phyloP scores from a whole-genome alignment of 2,113 vertebrate species.

The Seriola aureovittata region DNA sequence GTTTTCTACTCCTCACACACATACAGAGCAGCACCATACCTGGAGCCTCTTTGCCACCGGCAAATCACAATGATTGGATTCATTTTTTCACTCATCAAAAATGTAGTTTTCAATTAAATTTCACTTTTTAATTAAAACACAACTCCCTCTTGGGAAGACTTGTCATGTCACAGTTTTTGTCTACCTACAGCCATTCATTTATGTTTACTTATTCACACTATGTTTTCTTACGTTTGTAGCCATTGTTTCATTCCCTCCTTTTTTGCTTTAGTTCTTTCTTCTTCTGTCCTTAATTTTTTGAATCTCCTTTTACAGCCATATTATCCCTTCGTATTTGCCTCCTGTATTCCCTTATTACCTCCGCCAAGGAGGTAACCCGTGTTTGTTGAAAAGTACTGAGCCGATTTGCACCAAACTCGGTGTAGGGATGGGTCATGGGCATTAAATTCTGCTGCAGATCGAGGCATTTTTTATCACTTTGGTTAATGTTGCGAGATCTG shows the following conservation, averaged over 20 bases:
- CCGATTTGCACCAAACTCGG: too few relatives aligned
- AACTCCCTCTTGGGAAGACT: conserved; percentile 5
- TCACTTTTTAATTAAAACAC: conserved; percentile 33
- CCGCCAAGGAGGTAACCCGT: too few relatives aligned
- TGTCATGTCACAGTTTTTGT: not conserved
- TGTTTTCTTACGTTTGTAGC: not conserved
- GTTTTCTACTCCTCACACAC: not conserved
- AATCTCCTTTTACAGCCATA: not conserved
- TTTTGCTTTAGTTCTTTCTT: not conserved
- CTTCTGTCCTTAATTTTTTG: too few relatives aligned
- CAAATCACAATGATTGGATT: conserved; percentile 8
- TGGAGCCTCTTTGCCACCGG: conserved; percentile 5
- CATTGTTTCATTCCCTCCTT: not conserved
- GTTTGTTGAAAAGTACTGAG: too few relatives aligned
- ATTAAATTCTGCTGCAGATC: too few relatives aligned
- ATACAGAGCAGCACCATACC: not conserved
- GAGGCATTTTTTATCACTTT: too few relatives aligned
- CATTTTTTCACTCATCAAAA: not conserved
- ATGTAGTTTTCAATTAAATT: conserved; percentile 20
- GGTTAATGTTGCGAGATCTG: too few relatives aligned
- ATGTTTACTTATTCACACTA: not conserved
- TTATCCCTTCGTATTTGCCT: not conserved
- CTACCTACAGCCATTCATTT: too few relatives aligned
- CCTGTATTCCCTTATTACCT: not conserved
- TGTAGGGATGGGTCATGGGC: too few relatives aligned